Evolutionary conservation across 2,888 invertebrate genomes (phyloP).

Genomic region (Apotomis betuletana): DNA sequence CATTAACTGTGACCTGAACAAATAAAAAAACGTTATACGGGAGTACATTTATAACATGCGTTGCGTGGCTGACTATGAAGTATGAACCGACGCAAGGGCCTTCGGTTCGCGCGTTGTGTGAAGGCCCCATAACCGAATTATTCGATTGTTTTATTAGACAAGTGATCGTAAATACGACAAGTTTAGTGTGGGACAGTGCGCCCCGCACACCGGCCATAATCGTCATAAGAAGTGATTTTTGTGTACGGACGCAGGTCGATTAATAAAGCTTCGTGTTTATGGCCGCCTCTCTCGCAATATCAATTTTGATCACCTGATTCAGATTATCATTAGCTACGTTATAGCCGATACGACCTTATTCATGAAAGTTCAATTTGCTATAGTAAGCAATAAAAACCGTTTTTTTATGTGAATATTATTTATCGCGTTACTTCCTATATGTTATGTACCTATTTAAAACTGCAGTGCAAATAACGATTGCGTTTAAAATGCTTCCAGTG

Average conservation of each 20-base stretch:
- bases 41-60: slow-evolving; percentile 29
- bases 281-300: slow-evolving; percentile 47
- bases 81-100: slow-evolving; percentile 47
- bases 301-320: slow-evolving; percentile 52
- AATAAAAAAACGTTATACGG: slow-evolving; percentile 39
- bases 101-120: slow-evolving; percentile 46
- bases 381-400: slow-evolving; percentile 48
- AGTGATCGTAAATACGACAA: slow-evolving; percentile 64
- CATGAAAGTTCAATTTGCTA: slow-evolving; percentile 55
- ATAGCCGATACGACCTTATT: slow-evolving; percentile 55
- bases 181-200: slow-evolving; percentile 59
- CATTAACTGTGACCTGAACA: slow-evolving; percentile 13
- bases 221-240: slow-evolving; percentile 68
- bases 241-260: slow-evolving; percentile 60
- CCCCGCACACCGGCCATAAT: slow-evolving; percentile 52
- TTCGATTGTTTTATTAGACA: slow-evolving; percentile 76
- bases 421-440: slow-evolving; percentile 47
- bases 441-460: slow-evolving; percentile 36
- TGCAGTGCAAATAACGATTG: slow-evolving; percentile 30
- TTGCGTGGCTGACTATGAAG: slow-evolving; percentile 27
- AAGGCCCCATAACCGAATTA: slow-evolving; percentile 58
- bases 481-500: slow-evolving; percentile 29
- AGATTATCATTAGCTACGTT: slow-evolving; percentile 53
- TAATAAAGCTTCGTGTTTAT: slow-evolving; percentile 65
- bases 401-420: slow-evolving; percentile 46